phyloP scores from a whole-genome alignment of 2,888 invertebrate species.

The Nemotelus pantherinus region DNA sequence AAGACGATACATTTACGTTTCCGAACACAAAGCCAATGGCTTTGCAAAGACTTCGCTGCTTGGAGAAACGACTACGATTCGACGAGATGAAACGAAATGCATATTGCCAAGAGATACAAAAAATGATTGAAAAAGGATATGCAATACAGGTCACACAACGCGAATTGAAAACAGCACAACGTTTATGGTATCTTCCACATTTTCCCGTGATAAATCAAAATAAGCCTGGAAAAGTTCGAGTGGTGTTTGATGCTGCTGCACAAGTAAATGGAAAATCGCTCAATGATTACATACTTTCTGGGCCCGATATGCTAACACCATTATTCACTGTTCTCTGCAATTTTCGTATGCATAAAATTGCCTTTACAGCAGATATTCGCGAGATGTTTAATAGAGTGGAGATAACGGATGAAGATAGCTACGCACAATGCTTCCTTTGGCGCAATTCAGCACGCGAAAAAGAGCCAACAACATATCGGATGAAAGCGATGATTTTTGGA shows the following conservation, averaged over 20 bases:
- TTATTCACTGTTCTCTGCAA: not conserved
- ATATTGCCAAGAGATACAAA: not conserved
- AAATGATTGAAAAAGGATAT: not conserved
- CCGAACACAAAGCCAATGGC: not conserved
- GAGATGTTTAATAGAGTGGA: slow-evolving; percentile 11
- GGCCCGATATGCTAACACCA: not conserved
- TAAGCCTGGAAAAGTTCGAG: too few species aligned
- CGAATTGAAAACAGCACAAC: not conserved
- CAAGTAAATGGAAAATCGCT: not conserved
- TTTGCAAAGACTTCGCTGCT: not conserved
- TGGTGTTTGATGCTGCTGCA: not conserved
- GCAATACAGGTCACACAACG: not conserved
- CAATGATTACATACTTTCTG: not conserved
- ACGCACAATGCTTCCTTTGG: slow-evolving; percentile 2
- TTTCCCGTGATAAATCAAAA: not conserved
- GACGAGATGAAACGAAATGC: not conserved
- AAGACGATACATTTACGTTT: not conserved
- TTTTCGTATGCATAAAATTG: not conserved
- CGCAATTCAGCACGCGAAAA: not conserved
- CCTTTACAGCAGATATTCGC: not conserved
- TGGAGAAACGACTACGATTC: not conserved
- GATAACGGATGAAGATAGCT: slow-evolving; percentile 11
- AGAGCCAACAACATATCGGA: not conserved
- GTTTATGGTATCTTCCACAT: not conserved
- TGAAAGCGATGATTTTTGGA: slow-evolving; percentile 12